These are phyloP conservation scores for Euzetes globulus DNA, from an alignment of 2,888 invertebrate species.

Conservation along the genomic window DNA sequence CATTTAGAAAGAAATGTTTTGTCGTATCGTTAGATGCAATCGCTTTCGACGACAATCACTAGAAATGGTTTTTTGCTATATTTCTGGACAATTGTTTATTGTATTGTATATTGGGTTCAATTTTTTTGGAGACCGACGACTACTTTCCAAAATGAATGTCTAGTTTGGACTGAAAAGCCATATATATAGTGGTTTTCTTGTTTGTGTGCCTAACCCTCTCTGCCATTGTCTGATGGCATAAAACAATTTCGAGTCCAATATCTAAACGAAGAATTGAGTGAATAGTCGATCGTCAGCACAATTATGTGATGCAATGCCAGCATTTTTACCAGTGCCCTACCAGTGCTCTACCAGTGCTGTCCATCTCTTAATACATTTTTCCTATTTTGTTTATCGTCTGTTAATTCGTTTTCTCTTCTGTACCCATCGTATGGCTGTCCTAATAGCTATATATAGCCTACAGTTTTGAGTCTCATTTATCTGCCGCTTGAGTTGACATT, in stretches of 20 bases:
- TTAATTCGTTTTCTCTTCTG: not conserved
- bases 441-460: not conserved
- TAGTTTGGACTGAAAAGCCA: not conserved
- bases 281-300: not conserved
- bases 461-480: slow-evolving; percentile 8
- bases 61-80: no score
- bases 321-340: not conserved
- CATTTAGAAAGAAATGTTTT: not conserved
- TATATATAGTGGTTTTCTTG: not conserved
- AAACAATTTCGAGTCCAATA: not conserved
- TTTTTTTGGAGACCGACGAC: not conserved
- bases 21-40: no score
- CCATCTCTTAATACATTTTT: slow-evolving; percentile 11
- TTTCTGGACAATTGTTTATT: not conserved
- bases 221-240: not conserved
- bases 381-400: not conserved
- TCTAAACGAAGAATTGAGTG: not conserved
- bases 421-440: not conserved
- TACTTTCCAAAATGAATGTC: slow-evolving; percentile 11
- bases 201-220: not conserved
- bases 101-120: not conserved
- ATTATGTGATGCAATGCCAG: slow-evolving; percentile 13
- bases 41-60: no score
- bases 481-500: slow-evolving; percentile 39
- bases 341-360: not conserved